phyloP scores from a whole-genome alignment of 2,888 invertebrate species.

The Cremastinae sp. region DNA sequence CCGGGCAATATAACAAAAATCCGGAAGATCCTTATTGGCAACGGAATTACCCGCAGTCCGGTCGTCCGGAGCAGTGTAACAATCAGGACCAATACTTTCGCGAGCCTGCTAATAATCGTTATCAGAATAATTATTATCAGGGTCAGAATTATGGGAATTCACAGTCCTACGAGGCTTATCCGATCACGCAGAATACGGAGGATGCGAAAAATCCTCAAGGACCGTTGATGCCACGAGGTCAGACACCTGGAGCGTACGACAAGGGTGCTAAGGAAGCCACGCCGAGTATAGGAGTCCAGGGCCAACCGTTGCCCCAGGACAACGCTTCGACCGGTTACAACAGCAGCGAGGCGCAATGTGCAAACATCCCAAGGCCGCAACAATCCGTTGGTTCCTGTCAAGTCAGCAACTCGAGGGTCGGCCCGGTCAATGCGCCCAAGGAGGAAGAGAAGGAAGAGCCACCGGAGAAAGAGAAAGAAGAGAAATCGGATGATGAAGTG shows the following conservation, averaged over 20 bases:
- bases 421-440: slow-evolving; percentile 71
- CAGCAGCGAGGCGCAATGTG: slow-evolving; percentile 53
- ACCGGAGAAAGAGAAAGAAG: slow-evolving; percentile 83
- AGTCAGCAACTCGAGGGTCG: slow-evolving; percentile 77
- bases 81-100: slow-evolving; percentile 72
- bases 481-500: slow-evolving; percentile 78
- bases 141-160: slow-evolving; percentile 63
- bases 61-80: slow-evolving; percentile 73
- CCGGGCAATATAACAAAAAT: slow-evolving; percentile 68
- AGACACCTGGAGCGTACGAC: slow-evolving; percentile 52
- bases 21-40: slow-evolving; percentile 77
- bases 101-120: slow-evolving; percentile 78
- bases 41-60: slow-evolving; percentile 78
- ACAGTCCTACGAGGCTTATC: slow-evolving; percentile 56
- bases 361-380: slow-evolving; percentile 42
- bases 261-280: slow-evolving; percentile 69
- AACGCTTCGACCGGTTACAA: slow-evolving; percentile 65
- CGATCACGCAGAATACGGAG: slow-evolving; percentile 47
- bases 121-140: slow-evolving; percentile 79
- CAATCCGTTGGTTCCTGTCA: slow-evolving; percentile 61
- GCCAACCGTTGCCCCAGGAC: slow-evolving; percentile 67
- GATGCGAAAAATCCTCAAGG: slow-evolving; percentile 53
- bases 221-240: slow-evolving; percentile 45
- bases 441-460: slow-evolving; percentile 82
- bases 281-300: slow-evolving; percentile 67